Percentiles rank a stretch among this genome's conserved stretches.
These are phyloP conservation scores for Acinonyx jubatus DNA, from an alignment of 2,113 vertebrate genomes.

Conservation along the genomic window DNA sequence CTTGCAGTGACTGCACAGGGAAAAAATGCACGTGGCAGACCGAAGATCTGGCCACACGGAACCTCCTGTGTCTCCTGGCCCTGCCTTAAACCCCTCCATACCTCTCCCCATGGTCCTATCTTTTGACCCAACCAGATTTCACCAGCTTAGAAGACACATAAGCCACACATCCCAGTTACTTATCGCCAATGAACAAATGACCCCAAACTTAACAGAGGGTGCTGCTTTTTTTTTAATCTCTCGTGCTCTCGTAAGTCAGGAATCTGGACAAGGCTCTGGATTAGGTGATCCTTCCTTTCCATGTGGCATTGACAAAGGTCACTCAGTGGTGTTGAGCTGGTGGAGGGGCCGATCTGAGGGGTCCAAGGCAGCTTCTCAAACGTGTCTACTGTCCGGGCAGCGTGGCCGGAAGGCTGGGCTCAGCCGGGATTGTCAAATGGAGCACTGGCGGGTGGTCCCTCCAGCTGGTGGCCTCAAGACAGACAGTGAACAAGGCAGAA, in stretches of 20 bases:
- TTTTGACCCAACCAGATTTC: neutral
- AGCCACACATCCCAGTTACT: neutral
- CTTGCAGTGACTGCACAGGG: neutral
- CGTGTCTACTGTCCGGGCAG: neutral
- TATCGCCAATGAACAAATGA: rapidly evolving
- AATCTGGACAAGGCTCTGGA: neutral
- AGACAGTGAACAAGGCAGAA: neutral
- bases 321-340: neutral
- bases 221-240: neutral
- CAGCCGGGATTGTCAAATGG: too few relatives aligned
- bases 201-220: neutral
- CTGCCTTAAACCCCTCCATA: rapidly evolving
- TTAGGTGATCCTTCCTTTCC: neutral
- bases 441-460: neutral
- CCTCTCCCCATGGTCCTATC: neutral
- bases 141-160: neutral
- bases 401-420: neutral
- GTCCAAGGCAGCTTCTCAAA: neutral
- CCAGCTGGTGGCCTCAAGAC: neutral
- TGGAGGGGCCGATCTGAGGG: rapidly evolving
- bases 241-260: neutral
- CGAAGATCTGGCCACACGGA: rapidly evolving
- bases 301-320: rapidly evolving
- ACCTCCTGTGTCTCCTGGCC: rapidly evolving
- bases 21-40: neutral